Percentiles rank a stretch among this genome's conserved stretches.
Conservation (phyloP, 2,888 invertebrate genomes). For the Pheosia tremula region DNA sequence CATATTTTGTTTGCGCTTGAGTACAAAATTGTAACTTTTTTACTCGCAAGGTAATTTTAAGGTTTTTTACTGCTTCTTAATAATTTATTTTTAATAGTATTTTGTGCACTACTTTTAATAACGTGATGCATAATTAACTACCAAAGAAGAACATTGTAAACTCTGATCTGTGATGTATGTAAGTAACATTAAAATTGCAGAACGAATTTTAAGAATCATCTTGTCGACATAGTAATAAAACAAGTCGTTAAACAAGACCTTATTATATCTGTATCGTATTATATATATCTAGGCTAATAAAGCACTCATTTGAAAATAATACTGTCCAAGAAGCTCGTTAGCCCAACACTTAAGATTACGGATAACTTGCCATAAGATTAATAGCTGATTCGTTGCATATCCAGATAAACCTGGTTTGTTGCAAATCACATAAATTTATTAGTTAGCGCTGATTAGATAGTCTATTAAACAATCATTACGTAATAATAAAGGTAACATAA, state of each 20-base stretch:
- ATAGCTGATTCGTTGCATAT: conserved; percentile 4
- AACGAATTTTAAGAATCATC: no score
- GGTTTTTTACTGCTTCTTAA: no score
- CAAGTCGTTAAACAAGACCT: background rate
- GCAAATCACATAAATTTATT: conserved; percentile 2
- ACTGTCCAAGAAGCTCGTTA: background rate
- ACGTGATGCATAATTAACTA: no score
- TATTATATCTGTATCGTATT: background rate
- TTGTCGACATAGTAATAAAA: no score
- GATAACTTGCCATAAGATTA: background rate
- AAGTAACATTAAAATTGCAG: no score
- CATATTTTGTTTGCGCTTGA: background rate
- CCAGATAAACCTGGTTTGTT: background rate
- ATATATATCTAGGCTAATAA: background rate
- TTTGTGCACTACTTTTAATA: no score
- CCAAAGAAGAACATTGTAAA: no score
- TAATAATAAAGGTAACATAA: background rate
- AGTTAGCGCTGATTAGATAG: conserved; percentile 1
- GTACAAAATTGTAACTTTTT: background rate
- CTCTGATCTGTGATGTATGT: no score
- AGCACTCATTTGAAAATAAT: background rate
- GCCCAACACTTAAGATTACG: conserved; percentile 3
- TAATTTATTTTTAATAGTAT: no score
- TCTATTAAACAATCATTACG: background rate
- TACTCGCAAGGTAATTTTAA: no score